Base-by-base conservation (phyloP, 1,140 invertebrate species). In the Antheraea mylitta region DNA sequence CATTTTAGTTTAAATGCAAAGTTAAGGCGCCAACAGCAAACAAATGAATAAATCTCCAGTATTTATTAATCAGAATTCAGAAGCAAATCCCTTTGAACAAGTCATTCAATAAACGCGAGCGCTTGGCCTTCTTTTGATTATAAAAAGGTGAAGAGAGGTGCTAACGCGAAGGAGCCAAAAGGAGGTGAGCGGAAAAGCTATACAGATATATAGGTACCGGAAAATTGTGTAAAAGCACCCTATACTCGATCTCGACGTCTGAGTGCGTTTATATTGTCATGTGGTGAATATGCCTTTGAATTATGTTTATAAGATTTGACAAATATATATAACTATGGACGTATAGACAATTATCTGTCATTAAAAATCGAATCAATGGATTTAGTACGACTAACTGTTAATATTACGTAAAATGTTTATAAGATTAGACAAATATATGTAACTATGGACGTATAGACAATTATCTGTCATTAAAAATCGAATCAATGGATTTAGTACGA, bases 141-240 rank as follows among this genome's bases (percentile, higher is more conserved):
- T 83, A 75, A 83, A 81, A 83, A 85, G 80, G 76, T 83, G 78
- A 83, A 82, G 80, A 77, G 82, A 80, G 76, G 79, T 72, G 78
- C 69, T 78, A 78, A 82, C 76, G 79, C 71, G 76, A 75, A 82
- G 13, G 60, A 61, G 10, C 11, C 60, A 30, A 22, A 61, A 36
- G 60, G 19, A 61, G 60, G 13, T 11, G 81, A 73, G 72, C 76
- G 72, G 70, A 78, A 78, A 81, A 79, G 70, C 72, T 80, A 74
- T 72, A 79, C 16, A 60, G 59, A 79, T 77, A 73, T 78, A 75
- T 72, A 53, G 45, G 68, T 72, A 71, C 70, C 73, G 70, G 68
- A 67, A 77, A 81, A 83, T 81, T 81, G 79, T 82, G 76, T 83
- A 81, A 86, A 82, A 84, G 80, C 69, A 79, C 78, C 69, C 78